Percentiles rank a stretch among this genome's conserved stretches.
Conservation (phyloP, 2,113 vertebrate species). For the Aldabrachelys gigantea region DNA sequence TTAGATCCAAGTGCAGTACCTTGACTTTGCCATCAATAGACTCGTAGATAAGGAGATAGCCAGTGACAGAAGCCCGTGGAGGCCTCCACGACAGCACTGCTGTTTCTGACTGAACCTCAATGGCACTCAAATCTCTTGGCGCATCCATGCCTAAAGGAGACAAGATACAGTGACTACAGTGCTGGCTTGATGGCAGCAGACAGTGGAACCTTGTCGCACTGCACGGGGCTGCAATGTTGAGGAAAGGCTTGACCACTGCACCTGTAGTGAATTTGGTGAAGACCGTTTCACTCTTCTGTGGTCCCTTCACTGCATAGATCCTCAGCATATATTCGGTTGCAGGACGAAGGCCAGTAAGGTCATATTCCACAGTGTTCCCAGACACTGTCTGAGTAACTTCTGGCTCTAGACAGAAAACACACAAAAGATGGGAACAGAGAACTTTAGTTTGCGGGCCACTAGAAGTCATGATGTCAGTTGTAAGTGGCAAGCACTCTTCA, state of each 20-base stretch:
- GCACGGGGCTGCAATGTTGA: neutral
- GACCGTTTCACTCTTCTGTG: slow-evolving; percentile 86
- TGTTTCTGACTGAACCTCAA: slow-evolving; percentile 91
- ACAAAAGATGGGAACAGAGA: neutral
- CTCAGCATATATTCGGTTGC: slow-evolving; percentile 89
- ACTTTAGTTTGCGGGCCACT: neutral
- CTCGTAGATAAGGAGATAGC: slow-evolving; percentile 91
- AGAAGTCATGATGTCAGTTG: accelerated
- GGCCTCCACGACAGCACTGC: slow-evolving; percentile 89
- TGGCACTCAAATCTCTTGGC: slow-evolving; percentile 87
- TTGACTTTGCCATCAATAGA: slow-evolving; percentile 87
- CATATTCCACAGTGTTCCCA: slow-evolving; percentile 92
- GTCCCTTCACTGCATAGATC: slow-evolving; percentile 88
- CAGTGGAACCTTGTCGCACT: accelerated
- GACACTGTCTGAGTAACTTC: slow-evolving; percentile 89
- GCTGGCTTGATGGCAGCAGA: neutral
- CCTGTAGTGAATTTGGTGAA: slow-evolving; percentile 92
- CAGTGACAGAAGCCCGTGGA: slow-evolving; percentile 89
- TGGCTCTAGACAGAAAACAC: slow-evolving; percentile 76
- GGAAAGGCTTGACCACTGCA: slow-evolving; percentile 34
- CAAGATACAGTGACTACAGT: neutral
- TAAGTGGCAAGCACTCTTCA: no score
- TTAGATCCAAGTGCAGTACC: slow-evolving; percentile 74
- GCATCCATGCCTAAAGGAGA: slow-evolving; percentile 87
- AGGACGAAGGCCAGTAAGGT: slow-evolving; percentile 87